Evolutionary conservation across 2,888 invertebrate species (phyloP).

Genomic region (Nysson spinosus): DNA sequence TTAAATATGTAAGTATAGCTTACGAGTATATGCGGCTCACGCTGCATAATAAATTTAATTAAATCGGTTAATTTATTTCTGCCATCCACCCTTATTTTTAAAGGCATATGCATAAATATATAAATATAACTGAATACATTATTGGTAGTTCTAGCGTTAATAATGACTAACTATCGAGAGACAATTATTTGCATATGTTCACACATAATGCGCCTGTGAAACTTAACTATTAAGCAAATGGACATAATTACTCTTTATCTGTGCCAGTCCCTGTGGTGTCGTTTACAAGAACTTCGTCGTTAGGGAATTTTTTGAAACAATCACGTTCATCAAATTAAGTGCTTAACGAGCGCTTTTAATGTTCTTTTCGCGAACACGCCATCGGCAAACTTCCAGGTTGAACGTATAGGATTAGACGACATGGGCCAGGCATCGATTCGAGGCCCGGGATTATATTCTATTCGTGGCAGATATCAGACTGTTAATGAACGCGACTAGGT

Average conservation of each 20-base stretch:
- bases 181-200: no score
- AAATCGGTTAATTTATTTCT: no score
- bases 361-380: slow-evolving; percentile 7
- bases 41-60: no score
- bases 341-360: slow-evolving; percentile 38
- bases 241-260: slow-evolving; percentile 17
- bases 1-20: no score
- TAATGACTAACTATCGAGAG: no score
- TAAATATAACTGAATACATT: no score
- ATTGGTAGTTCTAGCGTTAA: no score
- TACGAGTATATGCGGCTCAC: no score
- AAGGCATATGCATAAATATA: no score
- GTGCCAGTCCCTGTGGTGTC: neutral
- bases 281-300: slow-evolving; percentile 12
- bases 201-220: no score
- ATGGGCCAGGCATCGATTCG: neutral
- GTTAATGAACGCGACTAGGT: neutral
- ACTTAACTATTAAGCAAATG: no score
- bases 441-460: neutral
- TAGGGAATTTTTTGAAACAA: slow-evolving; percentile 1
- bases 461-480: neutral
- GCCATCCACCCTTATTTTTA: no score
- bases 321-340: slow-evolving; percentile 35
- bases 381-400: neutral
- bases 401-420: neutral